Evolutionary conservation across 2,797 vertebrate genomes (phyloP), one percentile per base, ranked within the genome.

Genomic region (Linurgus olivaceus): DNA sequence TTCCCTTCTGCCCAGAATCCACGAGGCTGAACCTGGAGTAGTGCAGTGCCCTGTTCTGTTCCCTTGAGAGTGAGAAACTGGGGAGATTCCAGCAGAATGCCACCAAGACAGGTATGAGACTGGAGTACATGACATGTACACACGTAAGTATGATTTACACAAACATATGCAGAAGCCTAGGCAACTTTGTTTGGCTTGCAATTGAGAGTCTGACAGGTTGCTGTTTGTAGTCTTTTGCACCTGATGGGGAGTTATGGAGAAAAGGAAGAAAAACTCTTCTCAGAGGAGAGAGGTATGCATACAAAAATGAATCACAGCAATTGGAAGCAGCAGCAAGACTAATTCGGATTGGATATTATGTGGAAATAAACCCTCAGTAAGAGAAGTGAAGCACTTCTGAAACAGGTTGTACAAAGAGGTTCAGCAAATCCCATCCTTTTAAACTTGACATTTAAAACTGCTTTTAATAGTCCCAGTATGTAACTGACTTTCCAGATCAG

Each of bases 151-250:
- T 24, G 17, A 29, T 50, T 72, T 38, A 35, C 26, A 31, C 29
- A 50, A 37, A 15, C 17, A 35, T 0, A 4, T 4, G 3, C 0
- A 44, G 35, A 77, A 62, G 15, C 40, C 21, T 17, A 65, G 35
- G 54, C 14, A 48, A 9, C 29, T 66, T 57, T 37, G 13, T 57
- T 61, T 2, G 4, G 6, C 19, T 54, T 65, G 17, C 35, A 58
- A 13, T 6, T 0, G 1, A 58, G 40, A 61, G 31, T 5, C 13
- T 68, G 48, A 33, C 16, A n/a, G 40, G 16, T 17, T 33, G 74
- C 48, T 67, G 1, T 48, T 48, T 59, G 29, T 26, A 71, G 29
- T 31, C 35, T 54, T 80, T 70, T 72, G 31, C 76, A 33, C 28
- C 28, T 44, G 33, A 33, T 37, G 5, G 5, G 15, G 1, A 12